Evolutionary conservation across 2,113 vertebrate species (phyloP), one percentile per base, ranked within the genome.

Genomic region (Athene noctua): DNA sequence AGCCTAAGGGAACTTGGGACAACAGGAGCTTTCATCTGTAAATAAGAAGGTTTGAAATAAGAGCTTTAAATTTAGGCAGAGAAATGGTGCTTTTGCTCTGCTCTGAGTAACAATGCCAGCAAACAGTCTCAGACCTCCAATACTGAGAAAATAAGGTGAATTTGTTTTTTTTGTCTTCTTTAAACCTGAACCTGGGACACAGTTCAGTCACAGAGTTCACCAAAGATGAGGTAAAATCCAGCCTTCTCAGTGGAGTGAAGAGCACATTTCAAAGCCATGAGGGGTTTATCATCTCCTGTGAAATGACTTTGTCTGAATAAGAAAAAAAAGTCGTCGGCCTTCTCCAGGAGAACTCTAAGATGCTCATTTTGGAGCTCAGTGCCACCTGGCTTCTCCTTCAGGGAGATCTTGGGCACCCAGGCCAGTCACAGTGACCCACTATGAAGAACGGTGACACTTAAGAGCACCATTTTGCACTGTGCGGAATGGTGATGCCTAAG

Each of bases 401-500:
- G 16, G 19, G 10, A 21, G 10, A 14, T 1, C 14, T 18, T 1
- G 3, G 40, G 40, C 11, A 4, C 27, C 19, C 1, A 2, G 29
- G 61, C 15, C 15, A 14, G 5, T 54, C 57, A 22, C 21, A 44
- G 7, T 21, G n/a, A 11, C n/a, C 7, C 8, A 13, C 18, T 16
- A 3, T 16, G 61, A 30, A 6, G 1, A 26, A 2, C 15, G 3
- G 34, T 34, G 68, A 46, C 1, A 8, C 11, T 0, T 9, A 2
- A 26, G 29, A 15, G 16, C 34, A 25, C 10, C 12, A 18, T 46
- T 46, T 17, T 18, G 44, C 10, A 16, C 18, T 16, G 4, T 16
- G 61, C 30, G 5, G 1, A 26, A 2, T 12, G 4, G 34, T 34
- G 68, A 46, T 1, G 8, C 8, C 0, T 6, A 2, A 22, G 25